Conservation (phyloP, 92 coral and sea anemone species). For the Actinernus sp. region DNA sequence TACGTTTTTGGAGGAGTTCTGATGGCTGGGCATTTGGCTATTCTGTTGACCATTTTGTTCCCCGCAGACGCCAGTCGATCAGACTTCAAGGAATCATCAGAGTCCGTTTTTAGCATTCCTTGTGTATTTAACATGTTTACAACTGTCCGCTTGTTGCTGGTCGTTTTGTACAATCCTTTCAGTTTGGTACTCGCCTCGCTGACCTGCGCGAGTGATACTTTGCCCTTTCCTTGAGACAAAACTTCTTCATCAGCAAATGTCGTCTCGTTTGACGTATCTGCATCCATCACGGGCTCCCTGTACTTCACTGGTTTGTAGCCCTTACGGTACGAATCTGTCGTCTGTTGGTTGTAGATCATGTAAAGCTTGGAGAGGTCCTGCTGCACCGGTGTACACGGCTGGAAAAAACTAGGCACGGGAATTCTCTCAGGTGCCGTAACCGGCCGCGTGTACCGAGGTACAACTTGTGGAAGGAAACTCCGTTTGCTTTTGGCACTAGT, state of each 20-base stretch:
- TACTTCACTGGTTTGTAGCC: constrained; percentile 58
- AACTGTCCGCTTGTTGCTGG: neutral
- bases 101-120: neutral
- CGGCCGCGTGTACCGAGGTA: constrained; percentile 3
- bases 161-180: constrained; percentile 61
- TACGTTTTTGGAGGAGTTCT: too few species aligned
- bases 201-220: constrained; percentile 44
- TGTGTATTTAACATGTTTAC: neutral
- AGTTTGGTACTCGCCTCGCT: constrained; percentile 59
- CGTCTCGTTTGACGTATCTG: constrained; percentile 14
- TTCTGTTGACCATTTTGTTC: too few species aligned
- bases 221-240: constrained; percentile 13
- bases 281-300: neutral
- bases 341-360: constrained; percentile 72
- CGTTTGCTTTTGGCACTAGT: neutral
- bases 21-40: too few species aligned
- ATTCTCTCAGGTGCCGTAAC: constrained; percentile 57
- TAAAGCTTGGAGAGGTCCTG: constrained; percentile 59
- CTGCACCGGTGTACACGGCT: constrained; percentile 56
- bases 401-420: constrained; percentile 23
- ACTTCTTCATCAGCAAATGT: too few species aligned
- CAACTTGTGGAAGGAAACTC: constrained; percentile 1
- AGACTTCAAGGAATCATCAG: neutral
- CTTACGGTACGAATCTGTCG: constrained; percentile 65
- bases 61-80: too few species aligned